Percentiles rank a stretch among this genome's conserved stretches.
These are phyloP conservation scores for Corticium candelabrum DNA, from an alignment of 37 sponge, comb jelly and placozoan genomes.

Conservation along the genomic window DNA sequence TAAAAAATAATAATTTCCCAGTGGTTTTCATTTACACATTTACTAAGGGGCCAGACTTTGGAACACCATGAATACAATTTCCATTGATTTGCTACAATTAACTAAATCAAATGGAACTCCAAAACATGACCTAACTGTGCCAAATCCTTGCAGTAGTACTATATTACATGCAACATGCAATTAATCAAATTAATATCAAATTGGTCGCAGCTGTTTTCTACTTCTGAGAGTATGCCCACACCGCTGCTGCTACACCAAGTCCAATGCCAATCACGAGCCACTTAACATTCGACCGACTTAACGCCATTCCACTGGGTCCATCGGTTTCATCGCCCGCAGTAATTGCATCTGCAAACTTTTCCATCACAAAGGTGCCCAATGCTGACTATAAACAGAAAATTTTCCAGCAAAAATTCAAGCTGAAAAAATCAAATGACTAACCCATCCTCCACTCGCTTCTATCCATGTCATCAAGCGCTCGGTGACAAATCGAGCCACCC, in stretches of 20 bases:
- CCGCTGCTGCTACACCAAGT: neutral
- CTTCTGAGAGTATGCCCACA: neutral
- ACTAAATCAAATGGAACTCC: too few species aligned
- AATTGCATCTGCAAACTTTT: neutral
- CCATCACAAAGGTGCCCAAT: neutral
- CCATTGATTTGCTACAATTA: too few species aligned
- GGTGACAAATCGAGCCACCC: constrained; percentile 1
- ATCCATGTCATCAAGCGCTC: neutral
- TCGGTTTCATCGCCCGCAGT: neutral
- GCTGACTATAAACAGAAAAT: neutral
- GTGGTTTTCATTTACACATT: too few species aligned
- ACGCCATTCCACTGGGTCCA: neutral
- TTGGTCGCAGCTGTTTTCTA: neutral
- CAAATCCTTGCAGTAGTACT: too few species aligned
- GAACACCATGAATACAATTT: too few species aligned
- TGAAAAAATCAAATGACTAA: neutral
- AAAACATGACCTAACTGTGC: too few species aligned
- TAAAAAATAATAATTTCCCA: too few species aligned
- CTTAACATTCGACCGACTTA: neutral
- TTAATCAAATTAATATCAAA: too few species aligned
- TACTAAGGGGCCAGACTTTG: too few species aligned
- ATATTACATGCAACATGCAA: too few species aligned
- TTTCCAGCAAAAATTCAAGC: neutral
- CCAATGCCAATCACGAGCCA: neutral
- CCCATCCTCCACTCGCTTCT: neutral